Conservation (phyloP, 1,140 invertebrate species). For the Olivierus martensii region DNA sequence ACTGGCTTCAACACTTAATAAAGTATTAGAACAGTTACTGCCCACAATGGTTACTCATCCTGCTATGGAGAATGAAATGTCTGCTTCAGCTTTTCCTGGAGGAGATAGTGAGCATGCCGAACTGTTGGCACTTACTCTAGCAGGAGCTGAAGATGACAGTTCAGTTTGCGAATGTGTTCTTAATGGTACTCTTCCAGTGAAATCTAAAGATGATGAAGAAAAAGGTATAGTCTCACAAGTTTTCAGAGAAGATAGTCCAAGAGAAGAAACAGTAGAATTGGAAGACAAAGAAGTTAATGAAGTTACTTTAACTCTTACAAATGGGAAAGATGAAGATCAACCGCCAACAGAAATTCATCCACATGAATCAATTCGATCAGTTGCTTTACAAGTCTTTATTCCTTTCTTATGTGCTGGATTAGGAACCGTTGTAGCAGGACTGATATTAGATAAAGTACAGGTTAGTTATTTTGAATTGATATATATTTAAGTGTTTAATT, state of each 20-base stretch:
- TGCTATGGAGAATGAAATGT: constrained; percentile 15
- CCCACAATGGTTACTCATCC: constrained; percentile 17
- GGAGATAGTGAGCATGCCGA: constrained; percentile 13
- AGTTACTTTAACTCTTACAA: constrained; percentile 9
- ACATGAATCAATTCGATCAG: constrained; percentile 14
- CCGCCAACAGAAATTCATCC: constrained; percentile 1
- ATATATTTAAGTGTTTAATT: too few relatives aligned
- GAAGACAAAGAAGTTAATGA: constrained; percentile 14
- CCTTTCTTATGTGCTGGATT: constrained; percentile 38
- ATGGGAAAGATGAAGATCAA: not conserved
- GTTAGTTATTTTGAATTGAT: constrained; percentile 10
- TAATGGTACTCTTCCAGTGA: not conserved
- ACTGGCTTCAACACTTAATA: too few relatives aligned
- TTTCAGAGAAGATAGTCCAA: constrained; percentile 11
- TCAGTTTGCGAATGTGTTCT: constrained; percentile 7
- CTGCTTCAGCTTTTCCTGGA: constrained; percentile 8
- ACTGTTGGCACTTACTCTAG: constrained; percentile 9
- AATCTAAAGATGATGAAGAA: not conserved
- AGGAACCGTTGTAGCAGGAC: constrained; percentile 38
- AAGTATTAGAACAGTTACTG: too few relatives aligned
- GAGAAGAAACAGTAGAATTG: constrained; percentile 11
- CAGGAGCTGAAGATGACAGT: constrained; percentile 10
- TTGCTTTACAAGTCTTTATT: constrained; percentile 32
- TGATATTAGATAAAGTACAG: constrained; percentile 36
- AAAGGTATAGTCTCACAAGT: constrained; percentile 3